These are phyloP conservation scores for Ips typographus DNA, from an alignment of 1,140 invertebrate genomes.

Conservation along the genomic window DNA sequence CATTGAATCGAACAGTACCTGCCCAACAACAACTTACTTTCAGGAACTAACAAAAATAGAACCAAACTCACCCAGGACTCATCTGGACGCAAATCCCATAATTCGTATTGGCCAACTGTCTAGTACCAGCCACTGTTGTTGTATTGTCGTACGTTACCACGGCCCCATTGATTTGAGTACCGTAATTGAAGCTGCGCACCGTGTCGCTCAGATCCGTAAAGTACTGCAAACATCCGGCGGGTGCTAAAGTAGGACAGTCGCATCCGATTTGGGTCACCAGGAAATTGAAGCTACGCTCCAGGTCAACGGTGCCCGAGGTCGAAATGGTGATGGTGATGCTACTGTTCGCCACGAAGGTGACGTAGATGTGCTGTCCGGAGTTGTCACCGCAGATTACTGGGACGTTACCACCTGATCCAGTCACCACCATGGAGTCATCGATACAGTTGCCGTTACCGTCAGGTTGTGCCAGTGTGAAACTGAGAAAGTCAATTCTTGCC, in stretches of 20 bases:
- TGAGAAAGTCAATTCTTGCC: conserved; percentile 75
- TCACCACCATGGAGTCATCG: conserved; percentile 69
- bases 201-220: conserved; percentile 64
- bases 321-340: conserved; percentile 70
- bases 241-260: conserved; percentile 66
- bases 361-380: conserved; percentile 77
- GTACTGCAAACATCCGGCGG: conserved; percentile 79
- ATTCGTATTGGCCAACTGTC: conserved; percentile 71
- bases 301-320: conserved; percentile 59
- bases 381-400: conserved; percentile 82
- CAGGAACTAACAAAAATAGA: neutral
- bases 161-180: conserved; percentile 57
- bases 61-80: conserved; percentile 54
- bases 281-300: conserved; percentile 74
- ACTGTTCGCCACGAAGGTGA: conserved; percentile 69
- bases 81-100: conserved; percentile 75
- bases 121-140: conserved; percentile 58
- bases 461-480: conserved; percentile 71
- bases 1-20: conserved; percentile 67
- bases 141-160: conserved; percentile 47
- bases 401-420: conserved; percentile 63
- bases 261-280: conserved; percentile 74
- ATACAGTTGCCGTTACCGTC: conserved; percentile 70
- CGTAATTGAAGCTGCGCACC: conserved; percentile 77
- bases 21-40: neutral